Conservation (phyloP, 2,888 invertebrate species). For the Polyploca ridens region DNA sequence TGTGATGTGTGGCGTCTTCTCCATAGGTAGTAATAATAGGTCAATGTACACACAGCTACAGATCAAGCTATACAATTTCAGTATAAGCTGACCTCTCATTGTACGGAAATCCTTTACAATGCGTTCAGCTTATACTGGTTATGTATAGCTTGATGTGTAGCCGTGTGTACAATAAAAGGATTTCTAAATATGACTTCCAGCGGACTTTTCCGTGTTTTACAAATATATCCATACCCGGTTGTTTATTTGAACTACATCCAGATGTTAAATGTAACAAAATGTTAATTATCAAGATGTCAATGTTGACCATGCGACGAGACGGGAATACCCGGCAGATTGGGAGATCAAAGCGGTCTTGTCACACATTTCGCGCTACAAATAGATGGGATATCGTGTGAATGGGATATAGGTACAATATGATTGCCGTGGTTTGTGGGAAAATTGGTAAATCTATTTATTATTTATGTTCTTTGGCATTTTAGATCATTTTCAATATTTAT, state of each 20-base stretch:
- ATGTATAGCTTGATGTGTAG: too few relatives aligned
- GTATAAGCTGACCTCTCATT: too few relatives aligned
- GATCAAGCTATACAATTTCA: too few relatives aligned
- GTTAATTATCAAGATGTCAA: slow-evolving; percentile 11
- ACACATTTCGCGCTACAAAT: slow-evolving; percentile 34
- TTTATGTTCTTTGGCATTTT: not conserved
- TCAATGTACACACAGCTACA: too few relatives aligned
- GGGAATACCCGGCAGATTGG: slow-evolving; percentile 21
- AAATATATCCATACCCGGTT: not conserved
- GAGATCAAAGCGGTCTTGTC: slow-evolving; percentile 40
- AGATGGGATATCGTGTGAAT: slow-evolving; percentile 38
- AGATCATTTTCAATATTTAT: too few relatives aligned
- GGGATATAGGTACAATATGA: slow-evolving; percentile 24
- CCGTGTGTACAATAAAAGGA: too few relatives aligned
- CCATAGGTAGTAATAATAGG: too few relatives aligned
- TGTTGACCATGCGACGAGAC: slow-evolving; percentile 9
- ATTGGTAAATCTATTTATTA: too few relatives aligned
- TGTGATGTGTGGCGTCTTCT: too few relatives aligned
- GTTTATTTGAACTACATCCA: not conserved
- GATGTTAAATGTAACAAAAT: not conserved
- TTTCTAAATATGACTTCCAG: not conserved
- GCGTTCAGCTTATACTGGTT: too few relatives aligned
- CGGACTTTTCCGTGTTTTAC: not conserved
- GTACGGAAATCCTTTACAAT: too few relatives aligned
- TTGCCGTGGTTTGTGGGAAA: not conserved